Conservation (phyloP, 2,113 vertebrate genomes). For the Pao palembangensis region DNA sequence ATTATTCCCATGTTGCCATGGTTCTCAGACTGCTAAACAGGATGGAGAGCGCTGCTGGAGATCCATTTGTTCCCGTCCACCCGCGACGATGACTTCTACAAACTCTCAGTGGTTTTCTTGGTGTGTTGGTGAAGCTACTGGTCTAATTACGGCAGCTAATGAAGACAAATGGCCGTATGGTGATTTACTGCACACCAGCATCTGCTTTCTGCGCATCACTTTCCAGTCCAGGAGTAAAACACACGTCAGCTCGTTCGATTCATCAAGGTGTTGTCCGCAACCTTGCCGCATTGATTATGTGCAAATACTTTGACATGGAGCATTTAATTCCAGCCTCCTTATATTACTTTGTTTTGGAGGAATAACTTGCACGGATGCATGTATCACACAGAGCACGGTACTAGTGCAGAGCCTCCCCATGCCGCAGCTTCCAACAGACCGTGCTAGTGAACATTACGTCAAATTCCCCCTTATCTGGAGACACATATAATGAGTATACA, state of each 20-base stretch:
- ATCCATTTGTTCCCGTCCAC: slow-evolving; percentile 14
- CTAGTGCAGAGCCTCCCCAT: slow-evolving; percentile 15
- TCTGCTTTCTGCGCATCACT: slow-evolving; percentile 18
- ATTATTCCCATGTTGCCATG: slow-evolving; percentile 17
- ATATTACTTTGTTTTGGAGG: too few species aligned
- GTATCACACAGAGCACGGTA: neutral
- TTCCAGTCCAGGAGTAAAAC: too few species aligned
- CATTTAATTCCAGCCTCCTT: too few species aligned
- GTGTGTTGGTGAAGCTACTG: slow-evolving; percentile 2
- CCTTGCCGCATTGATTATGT: too few species aligned
- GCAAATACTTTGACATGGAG: too few species aligned
- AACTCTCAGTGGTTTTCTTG: neutral
- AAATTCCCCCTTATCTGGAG: slow-evolving; percentile 58
- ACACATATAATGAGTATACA: slow-evolving; percentile 56
- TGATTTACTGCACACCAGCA: neutral
- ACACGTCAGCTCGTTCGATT: too few species aligned
- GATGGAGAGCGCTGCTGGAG: slow-evolving; percentile 7
- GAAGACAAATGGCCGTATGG: slow-evolving; percentile 4
- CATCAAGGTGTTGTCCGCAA: too few species aligned
- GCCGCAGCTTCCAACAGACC: slow-evolving; percentile 33
- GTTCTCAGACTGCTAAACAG: slow-evolving; percentile 21
- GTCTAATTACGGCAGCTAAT: slow-evolving; percentile 7
- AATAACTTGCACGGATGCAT: neutral
- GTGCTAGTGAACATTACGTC: slow-evolving; percentile 53
- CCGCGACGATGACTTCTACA: neutral